Percentiles rank a stretch among this genome's conserved stretches.
phyloP scores from a whole-genome alignment of 2,113 vertebrate genomes.

The Phasianus colchicus region DNA sequence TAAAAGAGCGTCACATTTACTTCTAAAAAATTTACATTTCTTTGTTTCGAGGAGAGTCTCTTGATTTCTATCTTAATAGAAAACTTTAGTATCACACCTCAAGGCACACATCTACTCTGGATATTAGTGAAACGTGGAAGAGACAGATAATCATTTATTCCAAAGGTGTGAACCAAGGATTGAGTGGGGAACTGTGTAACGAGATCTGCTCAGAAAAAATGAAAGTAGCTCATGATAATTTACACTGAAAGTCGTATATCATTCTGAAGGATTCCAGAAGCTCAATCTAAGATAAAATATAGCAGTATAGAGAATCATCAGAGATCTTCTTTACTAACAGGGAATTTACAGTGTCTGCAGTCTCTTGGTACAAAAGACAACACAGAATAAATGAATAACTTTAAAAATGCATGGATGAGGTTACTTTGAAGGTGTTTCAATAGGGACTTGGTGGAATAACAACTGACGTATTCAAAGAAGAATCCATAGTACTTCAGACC shows the following conservation, averaged over 20 bases:
- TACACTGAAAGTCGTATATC: background rate
- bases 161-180: background rate
- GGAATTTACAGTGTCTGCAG: background rate
- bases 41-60: background rate
- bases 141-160: constrained; percentile 23
- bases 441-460: background rate
- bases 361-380: constrained; percentile 6
- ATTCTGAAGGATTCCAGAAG: constrained; percentile 32
- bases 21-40: background rate
- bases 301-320: background rate
- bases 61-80: background rate
- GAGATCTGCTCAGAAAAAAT: background rate
- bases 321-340: background rate
- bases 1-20: background rate
- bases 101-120: background rate
- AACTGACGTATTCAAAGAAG: background rate
- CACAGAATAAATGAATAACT: background rate
- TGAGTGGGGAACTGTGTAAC: constrained; percentile 1
- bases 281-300: constrained; percentile 20
- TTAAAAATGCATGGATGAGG: background rate
- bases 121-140: background rate
- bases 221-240: background rate
- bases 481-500: background rate
- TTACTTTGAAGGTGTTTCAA: background rate
- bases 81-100: background rate